Evolutionary conservation across 2,113 vertebrate species (phyloP).

Genomic region (Actenoides lindsayi): DNA sequence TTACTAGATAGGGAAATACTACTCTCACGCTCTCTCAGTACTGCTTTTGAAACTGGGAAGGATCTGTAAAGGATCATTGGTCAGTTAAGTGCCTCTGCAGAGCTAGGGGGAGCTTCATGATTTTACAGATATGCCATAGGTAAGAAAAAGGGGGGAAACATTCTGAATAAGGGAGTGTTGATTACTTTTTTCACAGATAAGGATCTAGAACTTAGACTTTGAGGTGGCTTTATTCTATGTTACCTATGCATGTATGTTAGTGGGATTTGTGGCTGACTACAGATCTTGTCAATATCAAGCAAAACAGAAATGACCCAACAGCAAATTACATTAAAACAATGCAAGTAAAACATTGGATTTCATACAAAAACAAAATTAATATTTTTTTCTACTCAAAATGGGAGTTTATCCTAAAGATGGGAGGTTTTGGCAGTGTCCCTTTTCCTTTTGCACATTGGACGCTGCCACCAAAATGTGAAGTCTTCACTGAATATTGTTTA

Average conservation of each 20-base stretch:
- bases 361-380: not conserved
- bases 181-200: not conserved
- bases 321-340: conserved; percentile 39
- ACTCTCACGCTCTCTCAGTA: not conserved
- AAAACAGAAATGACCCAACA: conserved; percentile 7
- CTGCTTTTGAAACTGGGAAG: conserved; percentile 61
- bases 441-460: not conserved
- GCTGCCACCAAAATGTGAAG: conserved; percentile 1
- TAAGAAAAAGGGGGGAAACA: not conserved
- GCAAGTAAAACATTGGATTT: conserved; percentile 43
- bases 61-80: conserved; percentile 66
- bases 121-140: conserved; percentile 64
- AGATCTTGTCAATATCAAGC: conserved; percentile 26
- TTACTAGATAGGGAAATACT: conserved; percentile 58
- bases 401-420: not conserved
- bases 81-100: conserved; percentile 71
- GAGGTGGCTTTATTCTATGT: not conserved
- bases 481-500: not conserved
- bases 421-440: not conserved
- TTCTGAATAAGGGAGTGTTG: not conserved
- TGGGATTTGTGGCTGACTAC: not conserved
- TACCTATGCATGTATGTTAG: not conserved
- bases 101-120: conserved; percentile 72
- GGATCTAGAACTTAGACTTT: conserved; percentile 2
- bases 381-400: not conserved